Evolutionary conservation across 2,888 invertebrate genomes (phyloP), one percentile per base, ranked within the genome.

Genomic region (Aleiodes alternator): DNA sequence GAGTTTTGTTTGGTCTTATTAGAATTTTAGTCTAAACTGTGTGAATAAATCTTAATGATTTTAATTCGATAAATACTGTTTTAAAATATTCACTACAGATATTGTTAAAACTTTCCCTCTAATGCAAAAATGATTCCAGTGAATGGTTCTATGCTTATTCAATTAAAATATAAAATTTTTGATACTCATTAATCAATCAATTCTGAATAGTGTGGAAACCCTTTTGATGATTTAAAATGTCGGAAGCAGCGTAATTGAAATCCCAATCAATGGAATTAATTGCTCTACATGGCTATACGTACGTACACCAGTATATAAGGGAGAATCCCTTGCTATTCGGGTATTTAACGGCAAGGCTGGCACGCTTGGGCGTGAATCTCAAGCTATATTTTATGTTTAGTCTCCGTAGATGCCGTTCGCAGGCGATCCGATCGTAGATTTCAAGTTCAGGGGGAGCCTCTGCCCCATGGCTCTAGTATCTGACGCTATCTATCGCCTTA

Each of bases 191-290:
- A 48, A 64, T 64, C 43, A 16, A 3, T 16, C 9, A 9, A 43
- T 9, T 9, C 16, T 48, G 8, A 7, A 43, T 2, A 29, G 3
- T 6, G 16, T 9, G 9, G 43, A 48, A 16, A 48, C 6, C 8
- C 5, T 34, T 12, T 14, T 0, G 43, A 64, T 43, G 16, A 16
- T 43, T 64, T 64, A 48, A 14, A 57, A 69, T 82, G 83, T 83
- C 84, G 81, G 83, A 83, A 82, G 81, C 85, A 80, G 83, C 78
- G 84, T 87, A 87, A 88, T 87, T 88, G 87, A 82, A 87, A 86
- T 86, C 86, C 61, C 87, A 87, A 87, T 88, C 86, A 85, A 81
- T 78, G 83, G 84, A 83, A 87, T 87, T 87, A 87, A 88, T 88
- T 84, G 86, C 82, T 84, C 82, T 83, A 84, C 84, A 85, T 82